Base-by-base conservation (phyloP, 1,140 invertebrate species). In the Anoplophora glabripennis region DNA sequence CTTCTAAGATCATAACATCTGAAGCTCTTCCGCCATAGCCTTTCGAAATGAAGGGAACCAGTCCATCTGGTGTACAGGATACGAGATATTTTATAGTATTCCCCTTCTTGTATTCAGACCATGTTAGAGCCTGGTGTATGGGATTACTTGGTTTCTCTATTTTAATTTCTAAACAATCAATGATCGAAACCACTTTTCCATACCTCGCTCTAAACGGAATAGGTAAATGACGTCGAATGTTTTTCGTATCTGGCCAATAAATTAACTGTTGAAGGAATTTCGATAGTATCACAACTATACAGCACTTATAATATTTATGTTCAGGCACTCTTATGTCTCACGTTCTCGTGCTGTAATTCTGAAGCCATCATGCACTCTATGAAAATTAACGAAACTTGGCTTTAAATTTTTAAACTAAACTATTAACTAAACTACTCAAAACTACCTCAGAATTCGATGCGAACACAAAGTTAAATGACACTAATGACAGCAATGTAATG, bases 71-170 rank as follows among this genome's bases (percentile, higher is more conserved):
- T 59, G 71, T 76, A 48, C 48, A 61, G 18, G 70, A 72, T 47
- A 77, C 69, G 15, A 76, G 61, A 68, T 75, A 76, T 66, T 77
- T 76, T 42, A 77, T 40, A 11, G 73, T 77, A 60, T 77, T 77
- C 54, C 63, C 5, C 5, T 5, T 61, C 62, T 73, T 72, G 55
- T 75, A 74, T 3, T 70, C 52, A 7, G 70, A 75, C 71, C 74
- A 76, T 1, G 71, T 76, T 37, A 55, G 58, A 48, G 61, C 57
- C 63, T 53, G 64, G 15, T 57, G 37, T 18, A 66, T 10, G 10
- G 59, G 5, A 47, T 61, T 48, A 47, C 17, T 41, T 11, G 68
- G 70, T 57, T 75, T 75, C 48, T 67, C 21, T 54, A 75, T 73
- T 56, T 72, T 33, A 38, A 75, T 69, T 67, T 75, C 72, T 28